Base-by-base conservation (phyloP, 2,888 invertebrate species). In the Sphecodes monilicornis region DNA sequence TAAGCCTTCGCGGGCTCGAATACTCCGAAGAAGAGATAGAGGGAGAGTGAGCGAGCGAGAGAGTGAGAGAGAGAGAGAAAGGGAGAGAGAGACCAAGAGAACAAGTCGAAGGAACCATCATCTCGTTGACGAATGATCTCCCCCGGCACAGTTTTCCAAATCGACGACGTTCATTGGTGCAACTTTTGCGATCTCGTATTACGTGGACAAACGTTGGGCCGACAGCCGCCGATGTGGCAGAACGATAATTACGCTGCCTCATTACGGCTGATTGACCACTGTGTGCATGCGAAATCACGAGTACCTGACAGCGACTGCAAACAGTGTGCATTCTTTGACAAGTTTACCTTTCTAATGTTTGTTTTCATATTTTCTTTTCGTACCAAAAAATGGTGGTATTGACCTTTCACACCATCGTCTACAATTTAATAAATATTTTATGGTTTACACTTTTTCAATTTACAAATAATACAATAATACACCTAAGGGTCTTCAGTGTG, bases 1-100 rank as follows among this genome's bases (percentile, higher is more conserved):
- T 88, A 90, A 90, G 72, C 76, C 82, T 80, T 75, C 78, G 86
- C 82, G 70, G 85, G 72, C 84, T 90, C 76, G 86, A 83, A 86
- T 86, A 82, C 86, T 50, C 83, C 32, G 80, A 79, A 41, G 54
- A 71, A 41, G 68, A 43, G 70, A 71, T 76, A 26, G 5, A 57
- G 78, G 70, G 69, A 50, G 36, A 32, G 76, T 60, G 71, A 26
- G 50, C 22, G 54, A 8, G 8, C 18, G 18, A 18, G 8, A 64
- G 64, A 18, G n/a, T n/a, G n/a, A n/a, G n/a, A n/a, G n/a, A n/a
- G n/a, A 43, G 70, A 71, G 78, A 26, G 5, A 57, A 76, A 73
- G 69, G 43, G 36, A 32, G 76, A 66, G 71, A 26, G 50, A 50
- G 54, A 8, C 13, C 18, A 32, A 18, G 8, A 64, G 64, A 18